Percentiles rank a stretch among this genome's conserved stretches.
These are phyloP conservation scores for Pemphigus obesinymphae DNA, from an alignment of 1,140 invertebrate genomes.

Conservation along the genomic window DNA sequence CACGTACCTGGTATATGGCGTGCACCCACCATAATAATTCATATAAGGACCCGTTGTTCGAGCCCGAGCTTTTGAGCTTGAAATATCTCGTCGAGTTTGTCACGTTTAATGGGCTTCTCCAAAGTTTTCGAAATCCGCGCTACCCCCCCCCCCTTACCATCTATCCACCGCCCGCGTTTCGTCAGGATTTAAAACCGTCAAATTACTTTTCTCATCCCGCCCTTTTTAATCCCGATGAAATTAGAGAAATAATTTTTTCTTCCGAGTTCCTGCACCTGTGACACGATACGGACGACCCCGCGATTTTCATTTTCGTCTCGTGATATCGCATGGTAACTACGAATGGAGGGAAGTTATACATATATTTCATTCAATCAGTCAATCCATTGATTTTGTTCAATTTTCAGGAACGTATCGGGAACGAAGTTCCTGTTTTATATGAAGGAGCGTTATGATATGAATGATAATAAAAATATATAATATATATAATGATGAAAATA, in stretches of 20 bases:
- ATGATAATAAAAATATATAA: no score
- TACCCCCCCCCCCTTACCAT: not conserved
- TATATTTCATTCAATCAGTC: no score
- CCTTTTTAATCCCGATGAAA: not conserved
- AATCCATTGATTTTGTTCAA: no score
- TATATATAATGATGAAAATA: no score
- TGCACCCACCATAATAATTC: constrained; percentile 18
- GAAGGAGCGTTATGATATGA: no score
- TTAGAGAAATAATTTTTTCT: constrained; percentile 11
- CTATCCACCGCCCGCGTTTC: not conserved
- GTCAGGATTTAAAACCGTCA: not conserved
- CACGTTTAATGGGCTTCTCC: constrained; percentile 11
- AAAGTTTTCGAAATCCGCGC: constrained; percentile 10
- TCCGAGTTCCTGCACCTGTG: not conserved
- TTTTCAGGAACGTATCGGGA: no score
- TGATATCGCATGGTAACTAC: no score
- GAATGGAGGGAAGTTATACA: no score
- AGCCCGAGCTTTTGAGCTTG: constrained; percentile 23
- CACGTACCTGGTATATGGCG: no score
- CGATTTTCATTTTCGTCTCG: no score
- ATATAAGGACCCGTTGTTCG: not conserved
- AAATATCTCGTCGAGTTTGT: constrained; percentile 38
- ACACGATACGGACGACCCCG: no score
- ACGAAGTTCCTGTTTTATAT: no score
- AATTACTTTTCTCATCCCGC: not conserved